Evolutionary conservation across 2,113 vertebrate species (phyloP).

Genomic region (Sphaerodactylus townsendi): DNA sequence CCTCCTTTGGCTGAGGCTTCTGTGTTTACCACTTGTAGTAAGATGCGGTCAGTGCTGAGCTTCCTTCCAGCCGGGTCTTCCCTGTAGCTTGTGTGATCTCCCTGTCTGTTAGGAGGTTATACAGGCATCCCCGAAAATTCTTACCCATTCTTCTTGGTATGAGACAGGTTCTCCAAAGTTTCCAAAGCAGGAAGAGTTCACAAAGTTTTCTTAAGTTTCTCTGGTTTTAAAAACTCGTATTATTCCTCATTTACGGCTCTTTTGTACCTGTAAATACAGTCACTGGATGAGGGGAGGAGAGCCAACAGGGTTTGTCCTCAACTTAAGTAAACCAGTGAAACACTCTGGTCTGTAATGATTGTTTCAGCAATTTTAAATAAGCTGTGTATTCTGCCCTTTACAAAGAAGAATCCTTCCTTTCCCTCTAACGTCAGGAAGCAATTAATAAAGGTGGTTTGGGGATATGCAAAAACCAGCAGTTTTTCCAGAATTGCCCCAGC

Average conservation of each 20-base stretch:
- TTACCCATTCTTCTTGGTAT: neutral
- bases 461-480: neutral
- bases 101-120: neutral
- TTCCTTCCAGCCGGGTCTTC: neutral
- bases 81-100: neutral
- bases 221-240: neutral
- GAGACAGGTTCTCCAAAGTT: neutral
- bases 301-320: neutral
- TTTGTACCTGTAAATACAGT: slow-evolving; percentile 2
- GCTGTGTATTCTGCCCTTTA: neutral
- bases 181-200: neutral
- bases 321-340: neutral
- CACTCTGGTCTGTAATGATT: neutral
- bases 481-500: neutral
- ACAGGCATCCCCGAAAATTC: neutral
- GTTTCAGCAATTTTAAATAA: slow-evolving; percentile 6
- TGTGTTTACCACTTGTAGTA: too few species aligned
- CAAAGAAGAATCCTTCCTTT: neutral
- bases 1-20: too few species aligned
- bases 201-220: slow-evolving; percentile 12
- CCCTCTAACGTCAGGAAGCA: slow-evolving; percentile 18
- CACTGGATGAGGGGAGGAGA: neutral
- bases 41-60: too few species aligned
- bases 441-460: neutral
- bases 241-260: slow-evolving; percentile 11